A percentile compares a stretch with the other conserved stretches of the same genome.
These are phyloP conservation scores for Myopa tessellatipennis DNA, from an alignment of 2,888 invertebrate genomes.

Conservation along the genomic window DNA sequence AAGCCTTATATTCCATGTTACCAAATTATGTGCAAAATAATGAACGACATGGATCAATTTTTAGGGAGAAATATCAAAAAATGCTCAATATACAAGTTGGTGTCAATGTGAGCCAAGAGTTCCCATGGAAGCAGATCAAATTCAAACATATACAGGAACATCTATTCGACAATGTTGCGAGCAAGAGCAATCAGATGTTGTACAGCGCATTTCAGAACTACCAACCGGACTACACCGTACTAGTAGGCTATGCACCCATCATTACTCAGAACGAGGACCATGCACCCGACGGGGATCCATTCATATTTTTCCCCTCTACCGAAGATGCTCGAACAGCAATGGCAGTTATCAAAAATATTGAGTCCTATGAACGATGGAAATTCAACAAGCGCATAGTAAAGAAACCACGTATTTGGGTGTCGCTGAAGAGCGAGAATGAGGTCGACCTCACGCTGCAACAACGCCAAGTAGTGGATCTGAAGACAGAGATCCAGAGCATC, in stretches of 20 bases:
- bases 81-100: conserved; percentile 75
- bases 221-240: conserved; percentile 66
- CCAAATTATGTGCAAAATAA: neutral
- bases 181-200: conserved; percentile 66
- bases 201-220: conserved; percentile 66
- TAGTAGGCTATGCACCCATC: conserved; percentile 77
- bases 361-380: conserved; percentile 67
- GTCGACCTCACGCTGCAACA: conserved; percentile 71
- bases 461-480: conserved; percentile 71
- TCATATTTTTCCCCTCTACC: conserved; percentile 75
- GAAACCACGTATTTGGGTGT: conserved; percentile 71
- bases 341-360: conserved; percentile 71
- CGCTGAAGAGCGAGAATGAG: conserved; percentile 76
- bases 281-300: conserved; percentile 74
- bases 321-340: conserved; percentile 68
- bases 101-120: conserved; percentile 77
- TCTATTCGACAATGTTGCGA: conserved; percentile 69
- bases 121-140: conserved; percentile 77
- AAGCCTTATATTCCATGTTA: neutral
- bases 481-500: conserved; percentile 76
- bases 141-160: conserved; percentile 75
- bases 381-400: conserved; percentile 73
- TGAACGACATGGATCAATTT: neutral
- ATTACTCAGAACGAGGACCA: conserved; percentile 70
- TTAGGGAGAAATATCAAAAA: conserved; percentile 56